Percentiles rank a stretch among this genome's conserved stretches.
Conservation (phyloP, 2,797 vertebrate species). For the Spondyliosoma cantharus region DNA sequence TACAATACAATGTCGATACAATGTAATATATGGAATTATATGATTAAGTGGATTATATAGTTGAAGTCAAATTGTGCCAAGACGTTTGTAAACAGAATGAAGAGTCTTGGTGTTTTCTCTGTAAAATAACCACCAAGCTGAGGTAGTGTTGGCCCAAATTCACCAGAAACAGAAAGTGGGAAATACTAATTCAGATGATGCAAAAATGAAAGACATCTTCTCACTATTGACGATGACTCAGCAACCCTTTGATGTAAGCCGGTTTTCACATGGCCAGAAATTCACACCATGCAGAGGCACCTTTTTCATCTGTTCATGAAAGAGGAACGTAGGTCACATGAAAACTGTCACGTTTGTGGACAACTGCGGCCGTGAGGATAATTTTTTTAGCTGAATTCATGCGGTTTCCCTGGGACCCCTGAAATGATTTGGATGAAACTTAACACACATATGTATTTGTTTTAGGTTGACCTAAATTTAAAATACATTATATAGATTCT, state of each 20-base stretch:
- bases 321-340: conserved; percentile 55
- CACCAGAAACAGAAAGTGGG: not conserved
- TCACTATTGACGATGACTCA: conserved; percentile 6
- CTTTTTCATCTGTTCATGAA: conserved; percentile 43
- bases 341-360: not conserved
- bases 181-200: not conserved
- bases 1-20: not conserved
- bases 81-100: not conserved
- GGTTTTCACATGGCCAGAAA: conserved; percentile 38
- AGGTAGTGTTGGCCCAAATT: not conserved
- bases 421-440: not conserved
- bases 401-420: not conserved
- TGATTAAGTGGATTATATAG: not conserved
- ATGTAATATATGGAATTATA: not conserved
- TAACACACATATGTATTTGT: not conserved
- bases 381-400: not conserved
- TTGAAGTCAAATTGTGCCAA: not conserved
- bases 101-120: not conserved
- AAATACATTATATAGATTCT: not conserved
- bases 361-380: not conserved
- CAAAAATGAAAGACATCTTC: conserved; percentile 1
- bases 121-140: not conserved
- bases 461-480: not conserved
- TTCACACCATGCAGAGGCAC: conserved; percentile 19
- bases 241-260: conserved; percentile 29